phyloP scores from a whole-genome alignment of 2,797 vertebrate genomes.

The Esox lucius region DNA sequence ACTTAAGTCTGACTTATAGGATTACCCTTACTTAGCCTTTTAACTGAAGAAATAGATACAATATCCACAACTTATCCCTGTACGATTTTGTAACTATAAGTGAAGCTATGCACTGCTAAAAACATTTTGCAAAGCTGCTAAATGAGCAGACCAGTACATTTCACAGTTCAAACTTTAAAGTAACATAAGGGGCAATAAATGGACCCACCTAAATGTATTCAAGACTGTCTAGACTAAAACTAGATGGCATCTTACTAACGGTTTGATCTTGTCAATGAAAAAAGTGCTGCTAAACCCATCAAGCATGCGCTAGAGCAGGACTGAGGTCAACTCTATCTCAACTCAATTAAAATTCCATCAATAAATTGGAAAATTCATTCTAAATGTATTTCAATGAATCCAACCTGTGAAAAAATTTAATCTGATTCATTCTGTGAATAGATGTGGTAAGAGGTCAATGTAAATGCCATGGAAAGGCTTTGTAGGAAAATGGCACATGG shows the following conservation, averaged over 20 bases:
- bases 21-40: background rate
- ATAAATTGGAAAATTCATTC: conserved; percentile 14
- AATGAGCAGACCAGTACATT: background rate
- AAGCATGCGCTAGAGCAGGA: conserved; percentile 29
- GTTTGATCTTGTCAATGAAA: conserved; percentile 22
- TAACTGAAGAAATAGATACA: background rate
- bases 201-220: conserved; percentile 4
- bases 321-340: conserved; percentile 8
- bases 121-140: background rate
- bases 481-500: too few relatives aligned
- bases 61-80: background rate
- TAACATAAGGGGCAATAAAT: background rate
- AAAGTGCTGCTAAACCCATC: conserved; percentile 24
- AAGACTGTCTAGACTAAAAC: conserved; percentile 28
- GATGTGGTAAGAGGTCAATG: too few relatives aligned
- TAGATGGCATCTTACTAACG: conserved; percentile 12
- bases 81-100: background rate
- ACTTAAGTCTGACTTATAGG: background rate
- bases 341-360: conserved; percentile 6
- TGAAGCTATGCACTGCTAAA: background rate
- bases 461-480: too few relatives aligned
- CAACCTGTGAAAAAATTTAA: conserved; percentile 2
- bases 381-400: conserved; percentile 10
- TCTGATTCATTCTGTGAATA: background rate
- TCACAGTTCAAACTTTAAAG: too few relatives aligned